Base-by-base conservation (phyloP, 2,113 vertebrate species). In the Tauraco erythrolophus region DNA sequence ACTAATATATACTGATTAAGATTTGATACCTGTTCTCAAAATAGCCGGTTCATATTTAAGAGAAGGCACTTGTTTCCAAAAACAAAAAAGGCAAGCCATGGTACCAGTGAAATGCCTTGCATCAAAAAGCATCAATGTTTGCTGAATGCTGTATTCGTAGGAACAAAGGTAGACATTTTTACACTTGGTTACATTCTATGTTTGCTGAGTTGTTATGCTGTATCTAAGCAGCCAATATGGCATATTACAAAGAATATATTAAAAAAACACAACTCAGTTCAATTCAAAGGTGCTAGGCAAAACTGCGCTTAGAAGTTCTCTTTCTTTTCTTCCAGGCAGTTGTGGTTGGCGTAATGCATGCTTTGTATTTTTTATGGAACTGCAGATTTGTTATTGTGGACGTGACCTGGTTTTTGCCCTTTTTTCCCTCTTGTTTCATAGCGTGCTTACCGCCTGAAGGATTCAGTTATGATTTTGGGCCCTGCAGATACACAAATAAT, bases 201-300 rank as follows among this genome's bases (percentile, higher is more conserved):
- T 62, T 95, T 96, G 46, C 91, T 11, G 24, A 95, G 83, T 94
- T 56, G 27, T 89, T 84, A 53, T 92, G 57, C 81, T 94, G 69
- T 94, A 91, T 91, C 83, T 89, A 95, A 92, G 86, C 70, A 95
- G 81, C 87, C 89, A 94, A 69, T 89, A 82, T 79, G 77, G 74
- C 65, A 79, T 82, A 89, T 89, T 79, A 64, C n/a, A 53, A 81
- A 78, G 39, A 81, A 27, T 80, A 50, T 76, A 45, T 79, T 31
- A 41, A 13, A 72, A 88, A 57, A 21, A 45, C 76, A 91, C 25
- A 0, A 2, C 7, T 15, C 18, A 77, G 41, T 24, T 92, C 56
- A 64, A 45, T 65, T 74, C 19, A 15, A 65, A 87, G 65, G 33
- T 94, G 50, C 48, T 71, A 7, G 22, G 75, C 24, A 84, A 45